Base-by-base conservation (phyloP, 2,797 vertebrate genomes). In the Sebastiscus tertius region DNA sequence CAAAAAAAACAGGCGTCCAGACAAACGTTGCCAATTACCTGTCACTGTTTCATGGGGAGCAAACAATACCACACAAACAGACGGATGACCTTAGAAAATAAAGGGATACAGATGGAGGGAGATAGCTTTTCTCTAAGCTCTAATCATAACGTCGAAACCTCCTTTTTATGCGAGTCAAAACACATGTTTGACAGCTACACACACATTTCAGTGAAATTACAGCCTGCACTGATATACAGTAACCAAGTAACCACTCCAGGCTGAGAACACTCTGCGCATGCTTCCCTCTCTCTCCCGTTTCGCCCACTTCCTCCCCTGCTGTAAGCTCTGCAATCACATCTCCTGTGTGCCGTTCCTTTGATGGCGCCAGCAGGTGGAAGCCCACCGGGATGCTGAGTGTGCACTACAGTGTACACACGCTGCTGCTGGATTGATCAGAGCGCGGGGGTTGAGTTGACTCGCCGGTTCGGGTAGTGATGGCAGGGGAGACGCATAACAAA, bases 321-420 rank as follows among this genome's bases (percentile, higher is more conserved):
- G 81, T 66, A 89, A 84, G 65, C 88, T 89, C 82, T 66, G 79
- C 89, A 91, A 89, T 91, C 93, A 90, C 79, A 70, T 86, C 84
- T 88, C 91, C 84, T 36, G 84, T 82, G 83, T 81, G 86, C 82
- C 56, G 85, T 75, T 85, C 62, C 82, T 91, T 88, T 90, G 89
- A 89, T 90, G 87, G 87, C 60, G 14, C 82, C 84, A 89, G 89
- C 86, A 91, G 90, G 88, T 90, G 88, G 91, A 83, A 84, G 80
- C 84, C 81, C 77, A 75, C 76, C 13, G 64, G 85, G 90, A 87
- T 87, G 87, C 85, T 88, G 88, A 89, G 84, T 86, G 78, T 34
- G 79, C 84, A 83, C 83, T 72, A 71, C 82, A 65, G 79, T 69
- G 79, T 34, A 70, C 33, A 61, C 62, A 64, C 49, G 13, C 54